Conservation (phyloP, 2,113 vertebrate species). For the Hydropotes inermis region DNA sequence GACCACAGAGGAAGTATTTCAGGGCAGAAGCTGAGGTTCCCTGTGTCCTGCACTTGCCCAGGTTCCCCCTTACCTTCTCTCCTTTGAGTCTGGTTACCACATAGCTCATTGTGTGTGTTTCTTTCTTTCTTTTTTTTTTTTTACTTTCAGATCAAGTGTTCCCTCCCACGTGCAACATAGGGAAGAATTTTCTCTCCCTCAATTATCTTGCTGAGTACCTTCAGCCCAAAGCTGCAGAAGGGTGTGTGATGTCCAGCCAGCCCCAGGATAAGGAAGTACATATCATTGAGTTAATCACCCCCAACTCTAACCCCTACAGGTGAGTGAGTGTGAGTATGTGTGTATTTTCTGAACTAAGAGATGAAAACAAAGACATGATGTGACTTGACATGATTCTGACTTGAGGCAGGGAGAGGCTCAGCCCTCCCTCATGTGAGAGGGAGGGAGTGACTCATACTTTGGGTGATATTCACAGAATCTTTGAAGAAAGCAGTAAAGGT, state of each 20-base stretch:
- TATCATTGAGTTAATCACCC: constrained; percentile 93
- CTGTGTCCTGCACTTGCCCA: not conserved
- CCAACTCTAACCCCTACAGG: constrained; percentile 93
- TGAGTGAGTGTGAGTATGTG: constrained; percentile 66
- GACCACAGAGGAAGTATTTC: not conserved
- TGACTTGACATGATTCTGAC: not conserved
- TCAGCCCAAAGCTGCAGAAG: constrained; percentile 89
- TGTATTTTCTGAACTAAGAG: not conserved
- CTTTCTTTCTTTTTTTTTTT: not conserved
- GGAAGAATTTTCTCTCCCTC: constrained; percentile 94
- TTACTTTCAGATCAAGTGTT: constrained; percentile 88
- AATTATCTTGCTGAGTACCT: constrained; percentile 96
- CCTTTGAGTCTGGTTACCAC: not conserved
- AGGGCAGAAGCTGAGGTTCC: not conserved
- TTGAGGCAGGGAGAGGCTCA: not conserved
- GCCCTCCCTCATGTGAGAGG: too few species aligned
- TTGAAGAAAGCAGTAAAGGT: not conserved
- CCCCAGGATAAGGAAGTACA: constrained; percentile 88
- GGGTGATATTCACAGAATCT: not conserved
- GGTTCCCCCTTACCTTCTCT: not conserved
- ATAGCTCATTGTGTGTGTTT: not conserved
- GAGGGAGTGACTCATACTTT: not conserved
- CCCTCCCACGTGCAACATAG: constrained; percentile 90
- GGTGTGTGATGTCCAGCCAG: constrained; percentile 87
- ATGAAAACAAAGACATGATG: not conserved